Evolutionary conservation across 2,113 vertebrate genomes (phyloP).

Genomic region (Passerina amoena): DNA sequence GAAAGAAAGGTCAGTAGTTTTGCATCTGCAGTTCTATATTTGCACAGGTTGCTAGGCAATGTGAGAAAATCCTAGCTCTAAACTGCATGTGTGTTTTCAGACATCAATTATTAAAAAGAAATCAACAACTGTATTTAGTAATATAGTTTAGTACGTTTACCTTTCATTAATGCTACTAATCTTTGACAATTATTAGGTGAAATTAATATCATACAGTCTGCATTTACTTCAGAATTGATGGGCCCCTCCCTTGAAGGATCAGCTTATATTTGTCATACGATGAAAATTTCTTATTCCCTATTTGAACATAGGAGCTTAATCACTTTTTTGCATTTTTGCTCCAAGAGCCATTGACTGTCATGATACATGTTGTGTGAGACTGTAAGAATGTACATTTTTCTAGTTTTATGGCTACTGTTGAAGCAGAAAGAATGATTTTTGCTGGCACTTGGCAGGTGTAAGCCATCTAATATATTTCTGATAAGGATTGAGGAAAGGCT

Average conservation of each 20-base stretch:
- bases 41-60: slow-evolving; percentile 75
- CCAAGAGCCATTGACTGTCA: background rate
- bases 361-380: fast-evolving
- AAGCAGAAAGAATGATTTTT: background rate
- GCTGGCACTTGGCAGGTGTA: background rate
- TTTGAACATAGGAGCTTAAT: background rate
- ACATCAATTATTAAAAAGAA: slow-evolving; percentile 65
- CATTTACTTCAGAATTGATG: background rate
- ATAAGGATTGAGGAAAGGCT: background rate
- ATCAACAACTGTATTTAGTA: slow-evolving; percentile 16
- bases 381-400: background rate
- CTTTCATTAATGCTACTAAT: background rate
- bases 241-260: background rate
- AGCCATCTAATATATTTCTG: background rate
- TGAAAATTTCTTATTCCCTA: background rate
- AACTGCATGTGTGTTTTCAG: slow-evolving; percentile 53
- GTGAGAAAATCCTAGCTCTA: slow-evolving; percentile 60
- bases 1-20: slow-evolving; percentile 71
- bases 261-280: background rate
- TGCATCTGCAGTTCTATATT: slow-evolving; percentile 74
- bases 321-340: background rate
- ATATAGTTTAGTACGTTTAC: background rate
- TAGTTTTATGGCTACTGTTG: background rate
- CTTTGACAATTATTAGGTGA: background rate
- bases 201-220: background rate